These are phyloP conservation scores for Rhabdornis inornatus DNA, from an alignment of 2,113 vertebrate genomes.

Conservation along the genomic window DNA sequence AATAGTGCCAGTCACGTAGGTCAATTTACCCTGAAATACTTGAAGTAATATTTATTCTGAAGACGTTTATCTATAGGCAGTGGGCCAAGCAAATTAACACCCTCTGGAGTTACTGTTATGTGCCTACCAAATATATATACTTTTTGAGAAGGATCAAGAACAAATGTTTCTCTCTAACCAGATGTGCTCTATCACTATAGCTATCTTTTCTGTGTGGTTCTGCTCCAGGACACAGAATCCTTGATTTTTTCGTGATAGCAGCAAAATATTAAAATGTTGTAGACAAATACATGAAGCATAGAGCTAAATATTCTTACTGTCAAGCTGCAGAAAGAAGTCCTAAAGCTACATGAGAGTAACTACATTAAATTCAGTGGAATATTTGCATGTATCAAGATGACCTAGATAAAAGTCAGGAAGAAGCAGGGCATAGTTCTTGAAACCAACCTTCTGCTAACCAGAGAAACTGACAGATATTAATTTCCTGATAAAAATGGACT, in stretches of 20 bases:
- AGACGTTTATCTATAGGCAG: not conserved
- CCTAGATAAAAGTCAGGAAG: not conserved
- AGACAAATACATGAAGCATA: not conserved
- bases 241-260: not conserved
- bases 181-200: not conserved
- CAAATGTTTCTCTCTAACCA: not conserved
- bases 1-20: not conserved
- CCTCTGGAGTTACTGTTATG: not conserved
- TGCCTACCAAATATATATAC: not conserved
- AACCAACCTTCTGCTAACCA: constrained; percentile 2
- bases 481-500: constrained; percentile 37
- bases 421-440: not conserved
- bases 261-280: not conserved
- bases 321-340: not conserved
- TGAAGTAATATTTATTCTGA: not conserved
- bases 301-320: not conserved
- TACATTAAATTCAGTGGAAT: not conserved
- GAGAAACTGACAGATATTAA: constrained; percentile 20
- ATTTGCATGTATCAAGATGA: not conserved
- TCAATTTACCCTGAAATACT: not conserved
- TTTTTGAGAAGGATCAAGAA: not conserved
- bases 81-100: not conserved
- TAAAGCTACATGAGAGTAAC: not conserved
- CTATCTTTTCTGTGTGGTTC: not conserved
- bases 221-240: not conserved